These are phyloP conservation scores for Hipposideros armiger DNA, from an alignment of 2,113 vertebrate genomes.

Conservation along the genomic window DNA sequence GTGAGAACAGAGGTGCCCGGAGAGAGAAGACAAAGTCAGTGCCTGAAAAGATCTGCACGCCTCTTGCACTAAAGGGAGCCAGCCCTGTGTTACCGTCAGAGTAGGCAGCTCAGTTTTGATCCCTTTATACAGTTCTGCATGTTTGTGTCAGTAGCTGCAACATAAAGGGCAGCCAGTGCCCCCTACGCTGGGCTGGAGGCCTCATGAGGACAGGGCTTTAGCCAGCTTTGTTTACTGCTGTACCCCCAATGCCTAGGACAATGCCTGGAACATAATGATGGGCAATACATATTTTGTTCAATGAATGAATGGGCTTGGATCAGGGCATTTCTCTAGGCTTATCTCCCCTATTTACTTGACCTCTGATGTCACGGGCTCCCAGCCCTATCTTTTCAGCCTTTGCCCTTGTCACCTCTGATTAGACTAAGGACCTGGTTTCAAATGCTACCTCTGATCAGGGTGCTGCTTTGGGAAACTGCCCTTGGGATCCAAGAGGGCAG, in stretches of 20 bases:
- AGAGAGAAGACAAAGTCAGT: not conserved
- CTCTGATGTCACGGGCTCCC: not conserved
- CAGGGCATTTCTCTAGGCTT: not conserved
- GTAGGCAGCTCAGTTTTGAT: accelerated
- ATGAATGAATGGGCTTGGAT: not conserved
- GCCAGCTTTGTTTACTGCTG: too few relatives aligned
- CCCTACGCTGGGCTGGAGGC: not conserved
- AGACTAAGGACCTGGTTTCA: not conserved
- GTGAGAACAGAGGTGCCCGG: not conserved
- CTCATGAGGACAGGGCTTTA: not conserved
- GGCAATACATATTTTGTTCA: not conserved
- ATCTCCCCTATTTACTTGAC: not conserved
- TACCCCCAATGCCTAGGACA: too few relatives aligned
- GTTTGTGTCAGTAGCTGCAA: not conserved
- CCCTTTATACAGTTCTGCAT: not conserved
- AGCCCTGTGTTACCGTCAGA: not conserved
- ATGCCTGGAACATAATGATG: not conserved
- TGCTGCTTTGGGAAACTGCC: not conserved
- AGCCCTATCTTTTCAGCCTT: not conserved
- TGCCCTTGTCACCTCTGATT: not conserved
- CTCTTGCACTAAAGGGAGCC: not conserved
- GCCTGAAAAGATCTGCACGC: not conserved
- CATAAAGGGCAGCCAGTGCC: not conserved
- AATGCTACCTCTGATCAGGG: not conserved
- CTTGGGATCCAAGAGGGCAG: not conserved